Base-by-base conservation (phyloP, 2,113 vertebrate genomes). In the Rostratula benghalensis region DNA sequence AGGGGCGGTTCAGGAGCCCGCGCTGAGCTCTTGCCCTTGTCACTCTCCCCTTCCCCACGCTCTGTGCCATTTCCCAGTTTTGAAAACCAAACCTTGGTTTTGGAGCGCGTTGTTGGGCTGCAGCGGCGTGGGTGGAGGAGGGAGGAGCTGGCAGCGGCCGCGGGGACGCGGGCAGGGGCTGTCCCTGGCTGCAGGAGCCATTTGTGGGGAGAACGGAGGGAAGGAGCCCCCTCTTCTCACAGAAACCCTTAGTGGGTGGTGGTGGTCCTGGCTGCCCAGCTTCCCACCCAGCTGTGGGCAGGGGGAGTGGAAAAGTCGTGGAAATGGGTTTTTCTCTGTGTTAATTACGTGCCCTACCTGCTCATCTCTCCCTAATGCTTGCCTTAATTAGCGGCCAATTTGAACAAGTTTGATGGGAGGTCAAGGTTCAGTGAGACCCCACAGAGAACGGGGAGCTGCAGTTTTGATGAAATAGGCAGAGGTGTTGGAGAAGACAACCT, bases 11-110 rank as follows among this genome's bases (percentile, higher is more conserved):
- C 83, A 10, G 0, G 19, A 96, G 94, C 93, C 91, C 1, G 5
- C 0, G 0, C 92, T 97, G 95, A 93, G 87, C 95, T 96, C 97
- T 33, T 57, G 85, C 87, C 6, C 1, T 87, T 94, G 93, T 95
- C 95, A 79, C 95, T 68, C 93, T 83, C 93, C 95, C 76, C 80
- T 96, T 89, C 59, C 77, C 94, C 83, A 87, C 65, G 91, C 70
- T 91, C 92, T 91, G 63, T 94, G 89, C 96, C 95, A 95, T 96
- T 96, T 96, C 92, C 94, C 89, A 97, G 79, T 83, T 89, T 96
- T 90, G 71, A 67, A 88, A 93, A 85, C 46, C 31, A 94, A 94
- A 85, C 20, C 61, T 97, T 97, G 56, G 93, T 97, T 85, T 96
- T 97, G 96, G 95, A 95, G 53, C 13, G 7, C 67, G 93, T 76